phyloP scores from a whole-genome alignment of 2,113 vertebrate species.

The Cyphomyrus discorhynchus region DNA sequence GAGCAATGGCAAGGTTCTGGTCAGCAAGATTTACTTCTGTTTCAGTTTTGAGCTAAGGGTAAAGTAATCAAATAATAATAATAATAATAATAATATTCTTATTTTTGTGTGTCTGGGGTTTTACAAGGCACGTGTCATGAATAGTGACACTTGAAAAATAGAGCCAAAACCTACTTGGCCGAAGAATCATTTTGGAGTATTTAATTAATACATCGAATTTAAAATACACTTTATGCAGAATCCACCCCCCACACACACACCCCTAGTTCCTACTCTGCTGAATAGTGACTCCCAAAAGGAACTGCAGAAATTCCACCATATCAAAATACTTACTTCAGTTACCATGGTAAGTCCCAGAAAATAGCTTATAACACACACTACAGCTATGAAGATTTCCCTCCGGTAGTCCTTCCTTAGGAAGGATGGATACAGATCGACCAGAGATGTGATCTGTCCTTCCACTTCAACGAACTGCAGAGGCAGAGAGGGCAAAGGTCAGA shows the following conservation, averaged over 20 bases:
- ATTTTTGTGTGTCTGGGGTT: background rate
- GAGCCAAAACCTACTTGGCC: background rate
- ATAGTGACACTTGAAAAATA: background rate
- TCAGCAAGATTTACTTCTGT: background rate
- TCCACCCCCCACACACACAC: background rate
- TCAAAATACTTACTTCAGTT: slow-evolving; percentile 74
- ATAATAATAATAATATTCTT: background rate
- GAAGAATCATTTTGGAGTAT: background rate
- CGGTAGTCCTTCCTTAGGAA: slow-evolving; percentile 98
- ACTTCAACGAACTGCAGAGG: slow-evolving; percentile 93
- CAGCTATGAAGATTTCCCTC: slow-evolving; percentile 95
- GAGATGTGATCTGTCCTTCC: slow-evolving; percentile 99
- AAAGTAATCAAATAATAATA: background rate
- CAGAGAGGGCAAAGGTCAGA: slow-evolving; percentile 28
- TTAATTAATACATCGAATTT: background rate
- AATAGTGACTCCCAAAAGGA: background rate
- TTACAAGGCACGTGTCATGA: background rate
- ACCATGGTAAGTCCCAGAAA: slow-evolving; percentile 97
- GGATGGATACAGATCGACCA: slow-evolving; percentile 95
- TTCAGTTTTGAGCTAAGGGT: background rate
- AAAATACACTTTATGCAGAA: background rate
- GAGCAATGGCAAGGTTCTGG: background rate
- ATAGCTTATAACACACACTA: slow-evolving; percentile 90
- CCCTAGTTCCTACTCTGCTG: background rate
- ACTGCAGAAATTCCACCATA: background rate